These are phyloP conservation scores for Hipposideros larvatus DNA, from an alignment of 2,797 vertebrate genomes.

Conservation along the genomic window DNA sequence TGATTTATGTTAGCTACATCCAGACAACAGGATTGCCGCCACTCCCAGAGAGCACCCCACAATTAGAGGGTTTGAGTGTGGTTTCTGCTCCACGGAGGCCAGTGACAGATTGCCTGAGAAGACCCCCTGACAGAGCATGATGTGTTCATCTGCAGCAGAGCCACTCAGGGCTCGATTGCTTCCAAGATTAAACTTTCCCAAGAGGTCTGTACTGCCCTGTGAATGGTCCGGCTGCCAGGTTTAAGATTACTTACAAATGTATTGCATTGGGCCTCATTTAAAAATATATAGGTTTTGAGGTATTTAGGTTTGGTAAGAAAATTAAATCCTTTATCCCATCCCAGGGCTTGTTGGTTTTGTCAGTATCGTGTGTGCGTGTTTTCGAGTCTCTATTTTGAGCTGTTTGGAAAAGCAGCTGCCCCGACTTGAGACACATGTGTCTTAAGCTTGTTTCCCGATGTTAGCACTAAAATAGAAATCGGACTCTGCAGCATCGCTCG, in stretches of 20 bases:
- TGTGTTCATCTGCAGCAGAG: constrained; percentile 67
- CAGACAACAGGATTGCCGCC: constrained; percentile 73
- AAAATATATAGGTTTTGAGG: background rate
- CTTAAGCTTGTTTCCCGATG: constrained; percentile 60
- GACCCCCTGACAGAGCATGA: constrained; percentile 71
- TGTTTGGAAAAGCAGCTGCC: constrained; percentile 73
- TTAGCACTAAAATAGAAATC: constrained; percentile 72
- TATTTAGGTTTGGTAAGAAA: constrained; percentile 51
- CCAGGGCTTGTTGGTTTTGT: background rate
- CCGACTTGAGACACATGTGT: constrained; percentile 63
- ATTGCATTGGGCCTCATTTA: background rate
- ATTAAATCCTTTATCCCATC: constrained; percentile 61
- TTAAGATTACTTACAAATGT: background rate
- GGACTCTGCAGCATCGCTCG: background rate
- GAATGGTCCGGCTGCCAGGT: background rate
- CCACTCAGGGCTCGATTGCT: constrained; percentile 2
- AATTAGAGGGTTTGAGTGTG: constrained; percentile 17
- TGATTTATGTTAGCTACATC: constrained; percentile 83
- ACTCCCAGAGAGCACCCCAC: constrained; percentile 29
- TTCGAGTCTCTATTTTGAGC: constrained; percentile 69
- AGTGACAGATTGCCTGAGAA: constrained; percentile 80
- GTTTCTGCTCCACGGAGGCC: constrained; percentile 58
- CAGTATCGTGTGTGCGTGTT: background rate
- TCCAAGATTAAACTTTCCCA: constrained; percentile 65
- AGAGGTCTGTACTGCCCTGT: background rate